These are phyloP conservation scores for Arvicanthis niloticus DNA, from an alignment of 2,113 vertebrate species.

Conservation along the genomic window DNA sequence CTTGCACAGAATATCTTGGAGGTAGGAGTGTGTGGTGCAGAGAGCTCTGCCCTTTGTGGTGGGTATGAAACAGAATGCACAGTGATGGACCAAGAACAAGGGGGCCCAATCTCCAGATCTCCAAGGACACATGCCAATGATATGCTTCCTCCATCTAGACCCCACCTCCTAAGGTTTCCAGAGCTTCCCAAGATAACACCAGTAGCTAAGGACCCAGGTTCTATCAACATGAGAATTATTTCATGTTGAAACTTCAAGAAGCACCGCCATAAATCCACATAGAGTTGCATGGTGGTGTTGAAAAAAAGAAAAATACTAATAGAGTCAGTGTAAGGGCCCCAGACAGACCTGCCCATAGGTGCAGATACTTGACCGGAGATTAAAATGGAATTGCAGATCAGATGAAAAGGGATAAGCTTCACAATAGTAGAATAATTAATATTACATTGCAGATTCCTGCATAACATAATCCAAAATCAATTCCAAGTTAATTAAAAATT, in stretches of 20 bases:
- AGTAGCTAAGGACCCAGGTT: not conserved
- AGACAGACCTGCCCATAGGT: not conserved
- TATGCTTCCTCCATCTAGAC: not conserved
- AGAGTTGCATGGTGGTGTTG: not conserved
- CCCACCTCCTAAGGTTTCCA: not conserved
- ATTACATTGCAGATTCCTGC: not conserved
- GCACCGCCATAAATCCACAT: not conserved
- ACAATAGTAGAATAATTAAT: not conserved
- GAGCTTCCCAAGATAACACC: not conserved
- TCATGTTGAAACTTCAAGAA: not conserved
- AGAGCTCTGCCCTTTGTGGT: not conserved
- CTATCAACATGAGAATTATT: not conserved
- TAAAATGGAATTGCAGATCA: not conserved
- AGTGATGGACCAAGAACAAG: not conserved
- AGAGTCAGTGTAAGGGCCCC: not conserved
- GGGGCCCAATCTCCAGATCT: too few relatives aligned
- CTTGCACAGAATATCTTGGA: not conserved
- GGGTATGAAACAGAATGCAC: not conserved
- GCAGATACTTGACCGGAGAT: not conserved
- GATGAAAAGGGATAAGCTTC: not conserved
- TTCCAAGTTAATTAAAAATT: conserved; percentile 45
- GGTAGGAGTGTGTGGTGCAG: not conserved
- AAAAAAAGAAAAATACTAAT: not conserved
- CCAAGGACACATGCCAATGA: not conserved
- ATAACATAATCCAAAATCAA: conserved; percentile 41